Conservation (phyloP, 2,888 invertebrate genomes). For the Hypomecis punctinalis region DNA sequence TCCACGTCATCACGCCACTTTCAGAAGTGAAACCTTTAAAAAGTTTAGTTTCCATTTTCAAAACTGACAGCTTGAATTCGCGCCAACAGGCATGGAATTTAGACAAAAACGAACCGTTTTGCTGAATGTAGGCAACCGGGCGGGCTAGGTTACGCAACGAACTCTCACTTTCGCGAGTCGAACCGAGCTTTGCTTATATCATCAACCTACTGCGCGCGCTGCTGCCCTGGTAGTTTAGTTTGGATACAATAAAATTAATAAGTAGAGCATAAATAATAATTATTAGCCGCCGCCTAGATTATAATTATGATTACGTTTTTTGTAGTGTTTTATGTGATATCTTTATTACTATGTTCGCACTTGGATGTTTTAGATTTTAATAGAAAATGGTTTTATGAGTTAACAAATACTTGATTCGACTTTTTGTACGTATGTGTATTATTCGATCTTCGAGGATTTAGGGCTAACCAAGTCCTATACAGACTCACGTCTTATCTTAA, state of each 20-base stretch:
- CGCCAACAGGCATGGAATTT: conserved; percentile 36
- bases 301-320: conserved; percentile 4
- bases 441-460: too few species aligned
- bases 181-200: conserved; percentile 70
- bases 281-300: not conserved
- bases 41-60: conserved; percentile 35
- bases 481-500: too few species aligned
- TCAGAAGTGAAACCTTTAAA: conserved; percentile 36
- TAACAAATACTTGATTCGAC: too few species aligned
- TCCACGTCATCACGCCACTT: conserved; percentile 25
- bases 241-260: conserved; percentile 35
- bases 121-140: conserved; percentile 56
- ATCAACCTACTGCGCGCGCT: conserved; percentile 61
- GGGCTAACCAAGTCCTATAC: too few species aligned
- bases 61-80: conserved; percentile 34
- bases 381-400: too few species aligned
- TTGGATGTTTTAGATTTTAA: not conserved
- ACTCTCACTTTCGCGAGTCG: conserved; percentile 82
- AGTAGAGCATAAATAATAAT: conserved; percentile 24
- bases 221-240: conserved; percentile 60
- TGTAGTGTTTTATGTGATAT: not conserved
- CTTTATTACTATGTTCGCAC: not conserved
- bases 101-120: conserved; percentile 34
- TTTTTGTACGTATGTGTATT: too few species aligned
- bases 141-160: conserved; percentile 77